Base-by-base conservation (phyloP, 2,888 invertebrate species). In the Oxytorus armatus region DNA sequence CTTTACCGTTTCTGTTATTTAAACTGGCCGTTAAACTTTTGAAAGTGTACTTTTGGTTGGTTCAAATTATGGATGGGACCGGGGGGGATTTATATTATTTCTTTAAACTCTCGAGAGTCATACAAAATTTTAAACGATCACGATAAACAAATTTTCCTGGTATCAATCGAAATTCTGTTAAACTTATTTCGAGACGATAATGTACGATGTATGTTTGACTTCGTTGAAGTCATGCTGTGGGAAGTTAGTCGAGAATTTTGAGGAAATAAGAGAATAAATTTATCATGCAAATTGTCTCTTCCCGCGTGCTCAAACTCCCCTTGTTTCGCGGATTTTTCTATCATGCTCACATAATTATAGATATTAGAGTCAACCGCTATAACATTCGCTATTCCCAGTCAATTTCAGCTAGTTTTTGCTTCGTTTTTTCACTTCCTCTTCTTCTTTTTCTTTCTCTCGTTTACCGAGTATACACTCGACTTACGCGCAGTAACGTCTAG, bases 11-110 rank as follows among this genome's bases (percentile, higher is more conserved):
- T n/a, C n/a, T n/a, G n/a, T n/a, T n/a, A n/a, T n/a, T n/a, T n/a
- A n/a, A n/a, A n/a, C n/a, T 23, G 70, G 79, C 70, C 79, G 79
- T 79, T 79, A 75, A 68, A 79, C 68, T 79, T 79, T 79, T 79
- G 57, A 68, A 69, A 49, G 55, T 59, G n/a, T 8, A 36, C 21
- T 29, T 49, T 44, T 39, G 10, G n/a, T 18, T 11, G 36, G 1
- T 10, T 36, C 36, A 8, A 36, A 36, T 36, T 1, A 1, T 36
- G 8, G 4, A 36, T 36, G 36, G 1, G n/a, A n/a, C n/a, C n/a
- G n/a, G n/a, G n/a, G 5, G 10, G 36, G 36, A 36, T 36, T 36
- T 36, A n/a, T 29, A 2, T 18, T 11, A 33, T 18, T 18, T 65
- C 47, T 11, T 25, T 25, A 59, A 29, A 57, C 14, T 47, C 25